Conservation (phyloP, 2,113 vertebrate genomes). For the Eubucco bourcierii region DNA sequence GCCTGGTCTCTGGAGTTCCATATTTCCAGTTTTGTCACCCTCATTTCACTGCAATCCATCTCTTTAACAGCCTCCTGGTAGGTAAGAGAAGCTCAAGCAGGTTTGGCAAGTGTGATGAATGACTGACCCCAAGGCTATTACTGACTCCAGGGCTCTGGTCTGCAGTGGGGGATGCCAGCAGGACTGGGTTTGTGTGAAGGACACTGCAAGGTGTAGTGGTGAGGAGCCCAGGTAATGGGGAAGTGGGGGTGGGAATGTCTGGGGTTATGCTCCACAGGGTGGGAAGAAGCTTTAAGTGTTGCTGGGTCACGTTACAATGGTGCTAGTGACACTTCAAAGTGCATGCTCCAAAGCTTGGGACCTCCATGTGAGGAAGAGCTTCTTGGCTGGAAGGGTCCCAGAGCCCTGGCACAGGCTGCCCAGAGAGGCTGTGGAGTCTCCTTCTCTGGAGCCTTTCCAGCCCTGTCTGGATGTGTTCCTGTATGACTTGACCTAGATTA, state of each 20-base stretch:
- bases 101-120: background rate
- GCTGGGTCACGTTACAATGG: background rate
- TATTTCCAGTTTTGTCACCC: background rate
- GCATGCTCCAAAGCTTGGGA: background rate
- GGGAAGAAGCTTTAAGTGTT: background rate
- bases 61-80: background rate
- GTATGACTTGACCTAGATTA: no score
- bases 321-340: background rate
- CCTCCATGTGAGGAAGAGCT: background rate
- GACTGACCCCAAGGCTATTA: no score
- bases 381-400: no score
- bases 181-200: background rate
- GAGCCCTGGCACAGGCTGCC: no score
- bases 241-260: background rate
- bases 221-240: background rate
- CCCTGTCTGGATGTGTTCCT: no score
- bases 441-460: no score
- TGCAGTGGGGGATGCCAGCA: background rate
- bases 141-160: background rate
- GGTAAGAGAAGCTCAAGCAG: background rate
- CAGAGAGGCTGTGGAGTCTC: no score
- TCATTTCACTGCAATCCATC: background rate
- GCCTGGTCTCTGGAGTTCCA: background rate
- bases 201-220: fast-evolving
- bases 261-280: background rate